These are phyloP conservation scores for Acropora tenuis DNA, from an alignment of 64 coral and sea anemone genomes.

Conservation along the genomic window DNA sequence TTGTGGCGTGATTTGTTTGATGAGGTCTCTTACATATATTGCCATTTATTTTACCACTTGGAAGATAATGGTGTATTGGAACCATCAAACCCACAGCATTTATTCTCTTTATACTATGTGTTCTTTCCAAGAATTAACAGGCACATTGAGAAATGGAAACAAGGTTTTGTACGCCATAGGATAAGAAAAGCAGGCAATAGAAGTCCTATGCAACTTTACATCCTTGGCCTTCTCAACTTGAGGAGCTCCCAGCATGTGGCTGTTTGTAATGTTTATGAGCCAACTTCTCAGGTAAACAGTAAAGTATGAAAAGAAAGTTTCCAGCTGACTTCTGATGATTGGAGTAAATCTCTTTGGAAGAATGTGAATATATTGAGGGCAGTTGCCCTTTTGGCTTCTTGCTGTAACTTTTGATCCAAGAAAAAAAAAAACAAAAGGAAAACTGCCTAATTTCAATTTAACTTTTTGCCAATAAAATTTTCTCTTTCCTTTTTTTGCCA, in stretches of 20 bases:
- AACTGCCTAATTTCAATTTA: neutral
- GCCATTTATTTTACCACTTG: neutral
- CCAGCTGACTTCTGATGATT: neutral
- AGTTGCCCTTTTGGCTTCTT: neutral
- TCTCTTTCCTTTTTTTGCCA: neutral
- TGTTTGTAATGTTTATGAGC: neutral
- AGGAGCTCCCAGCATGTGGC: constrained; percentile 13
- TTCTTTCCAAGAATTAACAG: constrained; percentile 44
- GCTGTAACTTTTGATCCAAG: neutral
- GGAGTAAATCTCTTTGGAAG: neutral
- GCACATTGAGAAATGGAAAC: constrained; percentile 50
- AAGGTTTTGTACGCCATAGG: constrained; percentile 37
- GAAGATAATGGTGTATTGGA: constrained; percentile 44
- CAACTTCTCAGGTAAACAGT: neutral
- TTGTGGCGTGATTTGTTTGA: neutral
- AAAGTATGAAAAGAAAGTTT: neutral
- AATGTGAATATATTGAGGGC: neutral
- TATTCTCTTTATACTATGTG: constrained; percentile 54
- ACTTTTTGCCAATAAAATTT: neutral
- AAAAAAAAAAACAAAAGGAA: neutral
- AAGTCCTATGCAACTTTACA: constrained; percentile 43
- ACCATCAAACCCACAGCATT: constrained; percentile 28
- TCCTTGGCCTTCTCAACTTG: constrained; percentile 46
- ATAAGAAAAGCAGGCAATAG: constrained; percentile 57
- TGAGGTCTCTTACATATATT: neutral